A percentile compares a stretch with the other conserved stretches of the same genome.
These are phyloP conservation scores for Meteorus sp. DNA, from an alignment of 1,140 invertebrate genomes.

Conservation along the genomic window DNA sequence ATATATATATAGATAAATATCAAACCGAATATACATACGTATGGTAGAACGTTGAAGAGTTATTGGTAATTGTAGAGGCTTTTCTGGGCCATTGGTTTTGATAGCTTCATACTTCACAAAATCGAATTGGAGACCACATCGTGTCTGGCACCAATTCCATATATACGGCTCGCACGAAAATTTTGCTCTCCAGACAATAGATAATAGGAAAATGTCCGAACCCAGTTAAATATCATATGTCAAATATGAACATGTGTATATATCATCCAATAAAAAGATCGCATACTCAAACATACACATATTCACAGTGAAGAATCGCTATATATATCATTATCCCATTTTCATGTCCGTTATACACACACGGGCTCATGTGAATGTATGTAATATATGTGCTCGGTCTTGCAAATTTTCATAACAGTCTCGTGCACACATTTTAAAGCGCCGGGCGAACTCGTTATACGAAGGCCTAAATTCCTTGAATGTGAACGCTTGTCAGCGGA, in stretches of 20 bases:
- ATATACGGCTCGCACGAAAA: constrained; percentile 47
- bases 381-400: no score
- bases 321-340: no score
- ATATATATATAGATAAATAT: no score
- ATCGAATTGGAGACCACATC: constrained; percentile 51
- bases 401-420: no score
- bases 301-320: no score
- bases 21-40: no score
- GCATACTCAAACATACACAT: no score
- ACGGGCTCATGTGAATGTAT: no score
- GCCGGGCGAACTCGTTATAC: not conserved
- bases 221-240: constrained; percentile 13
- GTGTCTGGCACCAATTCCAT: constrained; percentile 39
- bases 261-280: not conserved
- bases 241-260: not conserved
- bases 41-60: constrained; percentile 47
- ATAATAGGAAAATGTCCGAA: constrained; percentile 39
- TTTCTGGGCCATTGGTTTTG: constrained; percentile 54
- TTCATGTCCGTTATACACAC: no score
- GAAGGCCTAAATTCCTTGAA: constrained; percentile 15
- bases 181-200: constrained; percentile 45
- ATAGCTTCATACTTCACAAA: constrained; percentile 58
- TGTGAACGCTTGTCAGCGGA: constrained; percentile 51
- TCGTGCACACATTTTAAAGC: no score
- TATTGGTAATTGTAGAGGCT: constrained; percentile 54